phyloP scores from a whole-genome alignment of 2,888 invertebrate genomes.

The Plagiodera versicolora region DNA sequence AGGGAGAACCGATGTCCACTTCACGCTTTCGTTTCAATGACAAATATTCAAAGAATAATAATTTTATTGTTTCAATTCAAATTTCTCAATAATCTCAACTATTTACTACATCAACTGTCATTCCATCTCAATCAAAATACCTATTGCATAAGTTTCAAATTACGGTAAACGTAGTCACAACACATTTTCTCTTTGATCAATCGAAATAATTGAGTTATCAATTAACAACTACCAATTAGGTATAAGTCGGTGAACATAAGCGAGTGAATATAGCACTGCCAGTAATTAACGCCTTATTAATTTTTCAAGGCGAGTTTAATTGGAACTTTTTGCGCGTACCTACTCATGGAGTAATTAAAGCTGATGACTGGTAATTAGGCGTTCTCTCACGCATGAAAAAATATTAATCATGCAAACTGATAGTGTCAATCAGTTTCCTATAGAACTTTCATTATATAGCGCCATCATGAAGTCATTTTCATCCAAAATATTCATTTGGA shows the following conservation, averaged over 20 bases:
- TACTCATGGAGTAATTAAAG: background rate
- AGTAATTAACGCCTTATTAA: constrained; percentile 27
- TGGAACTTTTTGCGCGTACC: constrained; percentile 4
- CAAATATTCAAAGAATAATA: too few relatives aligned
- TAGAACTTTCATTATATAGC: too few relatives aligned
- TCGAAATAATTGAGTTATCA: constrained; percentile 19
- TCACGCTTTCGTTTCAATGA: too few relatives aligned
- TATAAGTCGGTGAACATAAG: constrained; percentile 6
- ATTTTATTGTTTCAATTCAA: too few relatives aligned
- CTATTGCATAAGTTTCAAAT: too few relatives aligned
- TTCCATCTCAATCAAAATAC: too few relatives aligned
- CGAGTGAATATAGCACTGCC: constrained; percentile 14
- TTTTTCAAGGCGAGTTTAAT: constrained; percentile 16
- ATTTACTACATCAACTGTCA: too few relatives aligned
- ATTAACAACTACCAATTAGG: constrained; percentile 14
- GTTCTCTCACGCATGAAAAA: background rate
- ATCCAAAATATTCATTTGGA: too few relatives aligned
- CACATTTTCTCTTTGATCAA: constrained; percentile 1
- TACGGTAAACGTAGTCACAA: background rate
- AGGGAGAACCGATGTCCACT: too few relatives aligned
- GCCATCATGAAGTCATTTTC: too few relatives aligned
- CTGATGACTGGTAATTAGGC: background rate
- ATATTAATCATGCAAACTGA: background rate
- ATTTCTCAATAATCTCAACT: too few relatives aligned
- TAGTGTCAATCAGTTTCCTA: background rate